Conservation (phyloP, 2,113 vertebrate genomes). For the Aleadryas rufinucha region DNA sequence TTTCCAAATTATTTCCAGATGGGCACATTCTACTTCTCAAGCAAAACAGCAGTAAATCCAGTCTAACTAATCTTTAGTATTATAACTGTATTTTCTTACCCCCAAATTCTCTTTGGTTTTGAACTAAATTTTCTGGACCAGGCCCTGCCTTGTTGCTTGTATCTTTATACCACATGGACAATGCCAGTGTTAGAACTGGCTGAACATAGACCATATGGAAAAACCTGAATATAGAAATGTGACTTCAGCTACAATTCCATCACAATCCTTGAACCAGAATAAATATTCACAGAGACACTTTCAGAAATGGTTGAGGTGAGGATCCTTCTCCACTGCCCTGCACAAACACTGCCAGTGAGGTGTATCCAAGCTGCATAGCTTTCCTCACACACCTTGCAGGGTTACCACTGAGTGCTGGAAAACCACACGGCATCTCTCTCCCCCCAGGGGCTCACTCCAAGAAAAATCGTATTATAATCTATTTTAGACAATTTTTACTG, state of each 20-base stretch:
- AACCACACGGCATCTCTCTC: neutral
- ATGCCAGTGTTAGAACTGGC: neutral
- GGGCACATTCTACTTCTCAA: neutral
- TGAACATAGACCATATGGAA: neutral
- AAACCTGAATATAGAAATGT: neutral
- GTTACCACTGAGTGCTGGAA: neutral
- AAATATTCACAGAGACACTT: neutral
- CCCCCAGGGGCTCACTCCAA: neutral
- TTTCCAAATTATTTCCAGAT: conserved; percentile 31
- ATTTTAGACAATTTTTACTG: neutral
- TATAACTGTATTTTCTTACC: neutral
- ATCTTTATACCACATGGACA: neutral
- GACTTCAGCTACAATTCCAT: neutral
- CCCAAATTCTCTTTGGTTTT: neutral
- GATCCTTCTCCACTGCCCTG: neutral
- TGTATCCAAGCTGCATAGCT: neutral
- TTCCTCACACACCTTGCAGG: neutral
- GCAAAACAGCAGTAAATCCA: neutral
- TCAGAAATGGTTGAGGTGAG: neutral
- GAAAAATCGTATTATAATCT: neutral
- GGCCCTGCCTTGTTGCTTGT: neutral
- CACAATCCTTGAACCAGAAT: neutral
- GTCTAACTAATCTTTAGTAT: neutral
- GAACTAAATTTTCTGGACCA: neutral
- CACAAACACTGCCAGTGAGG: neutral